Evolutionary conservation across 2,888 invertebrate genomes (phyloP), one percentile per base, ranked within the genome.

Genomic region (Microplitis deprimator): DNA sequence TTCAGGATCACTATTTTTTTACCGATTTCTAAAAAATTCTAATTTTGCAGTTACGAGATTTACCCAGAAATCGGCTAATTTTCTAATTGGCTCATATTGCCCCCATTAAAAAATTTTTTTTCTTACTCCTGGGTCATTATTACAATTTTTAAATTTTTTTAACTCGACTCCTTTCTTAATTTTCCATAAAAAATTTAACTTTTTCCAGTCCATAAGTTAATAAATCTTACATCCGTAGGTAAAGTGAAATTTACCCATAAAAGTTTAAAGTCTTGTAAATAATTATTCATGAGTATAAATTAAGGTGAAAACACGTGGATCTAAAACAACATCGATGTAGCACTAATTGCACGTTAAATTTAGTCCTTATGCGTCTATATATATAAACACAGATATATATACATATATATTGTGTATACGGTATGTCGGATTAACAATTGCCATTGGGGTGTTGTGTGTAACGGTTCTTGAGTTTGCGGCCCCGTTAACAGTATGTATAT

Each of bases 331-430:
- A n/a, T 29, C n/a, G 59, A 60, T n/a, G 82, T 82, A 81, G 82
- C 83, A 83, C 83, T 86, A 86, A 87, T 87, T 85, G 84, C 84
- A 80, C 79, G 79, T 81, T 81, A 82, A 85, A 87, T 85, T 85
- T 86, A 81, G 83, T 83, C 82, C 81, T 76, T 78, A 71, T 74
- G 79, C 69, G 62, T 61, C 4, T 29, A 29, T 29, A 29, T 4
- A 74, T 79, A 79, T 79, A 70, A 41, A 73, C 79, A 77, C 76
- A 2, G 1, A 50, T 1, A 29, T 2, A 29, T 3, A 29, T 29
- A 29, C 3, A 29, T 29, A 29, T 29, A 29, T 4, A 29, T 29
- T 0, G 0, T 29, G 29, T 29, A 4, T 29, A 29, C 2, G 50
- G 50, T 50, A 13, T 82, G 82, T 82, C 83, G 85, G 83, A 85